A percentile compares a stretch with the other conserved stretches of the same genome.
Conservation (phyloP, 2,888 invertebrate species). For the Cephonodes hylas region DNA sequence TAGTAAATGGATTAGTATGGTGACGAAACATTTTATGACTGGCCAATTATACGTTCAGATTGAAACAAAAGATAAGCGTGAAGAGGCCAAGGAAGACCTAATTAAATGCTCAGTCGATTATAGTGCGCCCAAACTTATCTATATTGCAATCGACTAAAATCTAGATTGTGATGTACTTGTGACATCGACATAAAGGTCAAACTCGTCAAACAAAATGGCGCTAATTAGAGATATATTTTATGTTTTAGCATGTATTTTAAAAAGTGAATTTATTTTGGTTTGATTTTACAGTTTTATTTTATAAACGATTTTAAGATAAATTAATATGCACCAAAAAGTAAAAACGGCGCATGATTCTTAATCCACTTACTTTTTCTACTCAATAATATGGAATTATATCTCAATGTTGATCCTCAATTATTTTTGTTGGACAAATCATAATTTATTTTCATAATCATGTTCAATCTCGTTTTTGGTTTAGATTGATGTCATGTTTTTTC, state of each 20-base stretch:
- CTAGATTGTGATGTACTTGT: not conserved
- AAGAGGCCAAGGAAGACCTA: conserved; percentile 4
- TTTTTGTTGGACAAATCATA: no score
- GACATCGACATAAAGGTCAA: not conserved
- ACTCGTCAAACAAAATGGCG: not conserved
- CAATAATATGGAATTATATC: no score
- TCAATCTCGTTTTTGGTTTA: no score
- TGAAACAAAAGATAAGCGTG: not conserved
- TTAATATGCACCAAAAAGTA: no score
- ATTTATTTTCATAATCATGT: no score
- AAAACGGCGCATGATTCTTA: no score
- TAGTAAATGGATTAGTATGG: conserved; percentile 7
- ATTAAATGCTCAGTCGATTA: not conserved
- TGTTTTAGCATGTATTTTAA: not conserved
- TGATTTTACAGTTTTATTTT: no score
- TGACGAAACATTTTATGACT: conserved; percentile 1
- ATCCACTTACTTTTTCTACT: no score
- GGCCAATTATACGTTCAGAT: not conserved
- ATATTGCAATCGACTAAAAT: not conserved
- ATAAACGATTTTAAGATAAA: no score
- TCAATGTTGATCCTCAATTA: no score
- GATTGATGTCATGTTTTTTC: no score
- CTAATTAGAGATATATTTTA: not conserved
- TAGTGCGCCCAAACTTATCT: not conserved
- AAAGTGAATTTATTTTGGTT: not conserved